These are phyloP conservation scores for Trissolcus japonicus DNA, from an alignment of 2,888 invertebrate species.

Conservation along the genomic window DNA sequence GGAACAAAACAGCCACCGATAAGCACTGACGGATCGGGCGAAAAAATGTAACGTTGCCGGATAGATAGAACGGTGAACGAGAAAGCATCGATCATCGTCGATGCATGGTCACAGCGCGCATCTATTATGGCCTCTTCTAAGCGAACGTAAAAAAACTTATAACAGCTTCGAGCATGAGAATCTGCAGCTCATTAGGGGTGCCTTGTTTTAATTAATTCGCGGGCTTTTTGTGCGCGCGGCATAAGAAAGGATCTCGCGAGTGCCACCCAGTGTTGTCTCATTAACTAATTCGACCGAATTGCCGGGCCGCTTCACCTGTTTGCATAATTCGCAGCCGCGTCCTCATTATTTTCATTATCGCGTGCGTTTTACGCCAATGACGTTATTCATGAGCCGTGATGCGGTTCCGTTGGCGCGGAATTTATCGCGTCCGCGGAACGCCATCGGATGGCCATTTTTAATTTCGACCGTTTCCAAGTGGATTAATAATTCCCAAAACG, in stretches of 20 bases:
- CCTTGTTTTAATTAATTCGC: conserved; percentile 67
- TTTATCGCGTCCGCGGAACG: conserved; percentile 15
- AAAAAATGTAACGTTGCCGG: conserved; percentile 10
- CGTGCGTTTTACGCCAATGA: conserved; percentile 27
- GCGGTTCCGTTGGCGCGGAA: conserved; percentile 10
- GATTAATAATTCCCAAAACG: conserved; percentile 26
- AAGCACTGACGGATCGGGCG: conserved; percentile 11
- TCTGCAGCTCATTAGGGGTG: conserved; percentile 67
- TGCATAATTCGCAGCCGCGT: conserved; percentile 26
- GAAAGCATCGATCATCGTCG: conserved; percentile 35
- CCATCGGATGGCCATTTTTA: conserved; percentile 19
- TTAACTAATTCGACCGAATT: conserved; percentile 23
- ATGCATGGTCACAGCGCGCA: conserved; percentile 27
- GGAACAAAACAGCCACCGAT: conserved; percentile 4
- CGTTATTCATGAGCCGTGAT: conserved; percentile 30
- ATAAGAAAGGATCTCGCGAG: neutral
- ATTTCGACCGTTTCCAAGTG: conserved; percentile 10
- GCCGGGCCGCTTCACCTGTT: conserved; percentile 29
- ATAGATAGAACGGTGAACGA: conserved; percentile 7
- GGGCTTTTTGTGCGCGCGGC: conserved; percentile 31
- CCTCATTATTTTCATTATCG: conserved; percentile 33
- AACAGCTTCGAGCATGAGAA: conserved; percentile 66
- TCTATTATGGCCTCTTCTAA: conserved; percentile 58
- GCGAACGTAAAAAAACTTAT: conserved; percentile 65
- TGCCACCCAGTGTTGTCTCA: conserved; percentile 12